These are phyloP conservation scores for Drosophila picticornis DNA, from an alignment of 2,888 invertebrate genomes.

Conservation along the genomic window DNA sequence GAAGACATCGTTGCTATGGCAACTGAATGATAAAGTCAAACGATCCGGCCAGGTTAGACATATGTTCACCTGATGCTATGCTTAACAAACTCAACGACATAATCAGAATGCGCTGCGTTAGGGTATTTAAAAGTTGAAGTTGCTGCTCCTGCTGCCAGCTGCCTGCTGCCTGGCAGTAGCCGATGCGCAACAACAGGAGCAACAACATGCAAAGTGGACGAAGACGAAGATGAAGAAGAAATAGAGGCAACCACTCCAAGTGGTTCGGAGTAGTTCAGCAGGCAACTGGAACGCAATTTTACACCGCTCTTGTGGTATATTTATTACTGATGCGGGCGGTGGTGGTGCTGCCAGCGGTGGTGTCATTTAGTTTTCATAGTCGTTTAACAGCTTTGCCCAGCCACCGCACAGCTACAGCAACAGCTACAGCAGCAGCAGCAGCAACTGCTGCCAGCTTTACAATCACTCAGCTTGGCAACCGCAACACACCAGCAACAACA, in stretches of 20 bases:
- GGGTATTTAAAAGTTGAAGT: background rate
- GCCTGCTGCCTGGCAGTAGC: conserved; percentile 11
- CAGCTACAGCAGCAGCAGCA: conserved; percentile 29
- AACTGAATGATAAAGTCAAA: background rate
- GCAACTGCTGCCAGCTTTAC: conserved; percentile 32
- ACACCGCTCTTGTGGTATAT: conserved; percentile 55
- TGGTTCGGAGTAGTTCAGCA: conserved; percentile 54
- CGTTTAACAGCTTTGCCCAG: conserved; percentile 57
- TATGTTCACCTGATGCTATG: background rate
- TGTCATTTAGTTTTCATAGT: conserved; percentile 63
- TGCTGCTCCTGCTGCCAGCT: conserved; percentile 11
- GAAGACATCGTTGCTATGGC: background rate
- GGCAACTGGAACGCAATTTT: conserved; percentile 65
- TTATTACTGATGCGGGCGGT: conserved; percentile 41
- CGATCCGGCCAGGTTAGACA: background rate
- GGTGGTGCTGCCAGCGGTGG: conserved; percentile 32
- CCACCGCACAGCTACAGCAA: conserved; percentile 1
- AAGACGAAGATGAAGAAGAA: background rate
- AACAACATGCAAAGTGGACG: conserved; percentile 33
- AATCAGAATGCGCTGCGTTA: background rate
- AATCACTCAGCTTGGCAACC: conserved; percentile 56
- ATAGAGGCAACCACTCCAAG: conserved; percentile 34
- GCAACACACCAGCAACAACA: conserved; percentile 27
- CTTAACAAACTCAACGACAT: background rate
- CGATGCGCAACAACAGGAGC: conserved; percentile 13